Evolutionary conservation across 2,797 vertebrate species (phyloP).

Genomic region (Anabacerthia variegaticeps): DNA sequence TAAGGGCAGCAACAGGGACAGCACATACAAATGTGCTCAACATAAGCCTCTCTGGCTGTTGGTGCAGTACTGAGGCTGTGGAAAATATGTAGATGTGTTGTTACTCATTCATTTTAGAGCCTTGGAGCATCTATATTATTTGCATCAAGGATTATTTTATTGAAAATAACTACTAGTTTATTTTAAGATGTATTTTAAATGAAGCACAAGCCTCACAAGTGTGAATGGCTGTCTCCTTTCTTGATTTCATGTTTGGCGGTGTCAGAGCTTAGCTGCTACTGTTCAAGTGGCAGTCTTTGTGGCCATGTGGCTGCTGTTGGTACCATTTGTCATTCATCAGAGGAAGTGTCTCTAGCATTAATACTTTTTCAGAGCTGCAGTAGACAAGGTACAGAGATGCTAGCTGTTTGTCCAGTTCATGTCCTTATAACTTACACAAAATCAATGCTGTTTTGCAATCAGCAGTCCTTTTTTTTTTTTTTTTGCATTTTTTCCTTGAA

Average conservation of each 20-base stretch:
- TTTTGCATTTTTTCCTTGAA: background rate
- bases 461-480: background rate
- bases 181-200: background rate
- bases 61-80: background rate
- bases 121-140: background rate
- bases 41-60: background rate
- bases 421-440: background rate
- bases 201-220: background rate
- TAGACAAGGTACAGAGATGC: background rate
- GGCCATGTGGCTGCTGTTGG: background rate
- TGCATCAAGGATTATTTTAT: background rate
- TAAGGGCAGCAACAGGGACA: background rate
- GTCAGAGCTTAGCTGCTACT: background rate
- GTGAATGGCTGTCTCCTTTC: background rate
- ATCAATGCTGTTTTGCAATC: background rate
- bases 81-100: background rate
- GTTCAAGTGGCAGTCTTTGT: background rate
- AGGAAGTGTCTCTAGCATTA: background rate
- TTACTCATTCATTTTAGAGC: background rate
- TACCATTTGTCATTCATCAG: background rate
- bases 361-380: background rate
- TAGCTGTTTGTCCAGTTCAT: background rate
- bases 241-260: background rate
- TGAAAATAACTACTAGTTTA: background rate
- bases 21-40: background rate